These are phyloP conservation scores for Leucoptera coffeella DNA, from an alignment of 2,888 invertebrate species.

Conservation along the genomic window DNA sequence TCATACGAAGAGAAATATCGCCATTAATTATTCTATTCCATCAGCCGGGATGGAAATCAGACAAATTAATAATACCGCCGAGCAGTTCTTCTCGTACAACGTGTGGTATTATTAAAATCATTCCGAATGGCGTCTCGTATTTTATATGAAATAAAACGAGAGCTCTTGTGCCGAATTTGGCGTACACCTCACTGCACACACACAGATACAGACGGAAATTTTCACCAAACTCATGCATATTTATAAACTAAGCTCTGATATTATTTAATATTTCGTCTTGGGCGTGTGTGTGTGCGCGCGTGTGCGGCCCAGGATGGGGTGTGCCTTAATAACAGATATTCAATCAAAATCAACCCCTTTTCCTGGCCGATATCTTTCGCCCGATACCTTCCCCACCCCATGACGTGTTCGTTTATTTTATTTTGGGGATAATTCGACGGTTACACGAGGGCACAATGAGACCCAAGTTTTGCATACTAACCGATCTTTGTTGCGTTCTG, in stretches of 20 bases:
- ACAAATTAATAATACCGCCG: constrained; percentile 10
- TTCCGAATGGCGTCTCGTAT: too few relatives aligned
- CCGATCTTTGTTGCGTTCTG: too few relatives aligned
- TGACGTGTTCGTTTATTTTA: constrained; percentile 20
- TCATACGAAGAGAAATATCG: constrained; percentile 11
- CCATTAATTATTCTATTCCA: constrained; percentile 33
- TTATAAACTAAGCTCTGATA: constrained; percentile 44
- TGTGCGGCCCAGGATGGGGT: constrained; percentile 11
- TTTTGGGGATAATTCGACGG: constrained; percentile 8
- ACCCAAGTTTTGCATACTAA: constrained; percentile 3
- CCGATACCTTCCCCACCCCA: constrained; percentile 30
- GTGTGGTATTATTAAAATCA: constrained; percentile 7
- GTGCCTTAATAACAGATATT: constrained; percentile 52
- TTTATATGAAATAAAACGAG: too few relatives aligned
- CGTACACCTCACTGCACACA: constrained; percentile 1
- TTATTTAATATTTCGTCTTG: constrained; percentile 32
- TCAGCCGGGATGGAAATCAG: constrained; percentile 16
- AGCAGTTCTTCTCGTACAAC: constrained; percentile 5
- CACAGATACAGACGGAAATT: constrained; percentile 14
- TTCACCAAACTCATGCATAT: constrained; percentile 46
- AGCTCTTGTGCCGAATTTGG: too few relatives aligned
- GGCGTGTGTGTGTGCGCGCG: constrained; percentile 19
- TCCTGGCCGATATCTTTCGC: constrained; percentile 44
- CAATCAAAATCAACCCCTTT: constrained; percentile 51
- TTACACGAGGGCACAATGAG: constrained; percentile 2